Conservation (phyloP, 2,797 vertebrate species). For the Lacerta bilineata region DNA sequence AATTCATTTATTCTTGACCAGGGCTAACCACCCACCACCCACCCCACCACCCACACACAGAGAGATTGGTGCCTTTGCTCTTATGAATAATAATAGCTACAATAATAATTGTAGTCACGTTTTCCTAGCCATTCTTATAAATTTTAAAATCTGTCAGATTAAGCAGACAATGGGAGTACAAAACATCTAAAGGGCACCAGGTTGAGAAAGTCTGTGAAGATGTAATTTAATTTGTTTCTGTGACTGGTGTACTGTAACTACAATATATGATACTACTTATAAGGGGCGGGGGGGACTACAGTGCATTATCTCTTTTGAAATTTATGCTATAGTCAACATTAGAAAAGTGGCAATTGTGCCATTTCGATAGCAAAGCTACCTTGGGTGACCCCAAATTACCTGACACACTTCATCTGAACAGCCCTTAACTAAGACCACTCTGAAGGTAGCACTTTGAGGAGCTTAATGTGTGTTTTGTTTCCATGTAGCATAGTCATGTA, state of each 20-base stretch:
- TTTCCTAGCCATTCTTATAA: neutral
- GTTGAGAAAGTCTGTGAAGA: too few species aligned
- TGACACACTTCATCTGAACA: constrained; percentile 42
- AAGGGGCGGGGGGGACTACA: neutral
- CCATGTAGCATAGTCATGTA: constrained; percentile 8
- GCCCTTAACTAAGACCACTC: constrained; percentile 52
- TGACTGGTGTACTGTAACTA: neutral
- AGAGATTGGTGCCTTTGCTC: too few species aligned
- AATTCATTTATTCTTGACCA: constrained; percentile 75
- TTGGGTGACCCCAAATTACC: constrained; percentile 8
- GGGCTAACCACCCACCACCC: neutral
- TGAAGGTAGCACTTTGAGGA: constrained; percentile 27
- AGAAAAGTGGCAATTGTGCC: neutral
- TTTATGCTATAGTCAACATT: neutral
- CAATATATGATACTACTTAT: neutral
- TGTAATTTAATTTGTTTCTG: neutral
- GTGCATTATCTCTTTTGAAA: neutral
- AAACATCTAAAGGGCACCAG: too few species aligned
- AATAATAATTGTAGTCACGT: neutral
- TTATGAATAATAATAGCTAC: too few species aligned
- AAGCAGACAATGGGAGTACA: neutral
- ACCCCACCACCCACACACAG: too few species aligned
- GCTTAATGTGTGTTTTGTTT: constrained; percentile 36
- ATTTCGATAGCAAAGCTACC: constrained; percentile 1
- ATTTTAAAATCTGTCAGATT: neutral